Base-by-base conservation (phyloP, 2,797 vertebrate species). In the Premnoplex brunnescens region DNA sequence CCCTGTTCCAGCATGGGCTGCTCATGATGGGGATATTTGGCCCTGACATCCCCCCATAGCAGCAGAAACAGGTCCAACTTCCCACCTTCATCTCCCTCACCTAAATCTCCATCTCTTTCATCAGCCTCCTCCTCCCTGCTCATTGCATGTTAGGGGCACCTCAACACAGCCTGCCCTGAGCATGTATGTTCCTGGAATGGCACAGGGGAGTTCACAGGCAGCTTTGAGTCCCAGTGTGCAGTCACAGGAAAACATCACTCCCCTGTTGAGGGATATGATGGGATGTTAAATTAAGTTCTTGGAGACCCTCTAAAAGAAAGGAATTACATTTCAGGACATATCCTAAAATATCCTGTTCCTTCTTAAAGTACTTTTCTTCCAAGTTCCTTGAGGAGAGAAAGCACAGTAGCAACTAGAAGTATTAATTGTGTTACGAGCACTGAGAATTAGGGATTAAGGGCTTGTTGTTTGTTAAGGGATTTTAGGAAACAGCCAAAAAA, bases 371-470 rank as follows among this genome's bases (percentile, higher is more conserved):
- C 56, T 77, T 93, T 82, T 48, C 39, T 83, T 91, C 85, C 51
- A 55, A 74, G 84, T 24, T 92, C 63, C 86, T 85, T 54, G 60
- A 84, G 88, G 71, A 96, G 55, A 78, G 13, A 89, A 93, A 91
- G 91, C 36, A 39, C 14, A 6, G 22, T 54, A 82, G 39, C 52
- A 74, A 93, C 67, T 64, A 69, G 67, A 88, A 94, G 51, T 71
- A 74, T 81, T 96, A 92, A 92, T 14, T 91, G 58, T 86, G 82
- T 82, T 95, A 86, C 62, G 67, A 92, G 83, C 41, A 48, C 64
- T 48, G 83, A 93, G 83, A 95, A 89, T 79, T 77, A 93, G 83
- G 81, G 89, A 95, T 90, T 90, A 90, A 87, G 41, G 44, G 54
- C 56, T 91, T 54, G 52, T 8, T 54, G 52, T 54, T 54, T 32